Percentiles rank a stretch among this genome's conserved stretches.
These are phyloP conservation scores for Lytechinus variegatus DNA, from an alignment of 35 echinoderm and acorn worm genomes.

Conservation along the genomic window DNA sequence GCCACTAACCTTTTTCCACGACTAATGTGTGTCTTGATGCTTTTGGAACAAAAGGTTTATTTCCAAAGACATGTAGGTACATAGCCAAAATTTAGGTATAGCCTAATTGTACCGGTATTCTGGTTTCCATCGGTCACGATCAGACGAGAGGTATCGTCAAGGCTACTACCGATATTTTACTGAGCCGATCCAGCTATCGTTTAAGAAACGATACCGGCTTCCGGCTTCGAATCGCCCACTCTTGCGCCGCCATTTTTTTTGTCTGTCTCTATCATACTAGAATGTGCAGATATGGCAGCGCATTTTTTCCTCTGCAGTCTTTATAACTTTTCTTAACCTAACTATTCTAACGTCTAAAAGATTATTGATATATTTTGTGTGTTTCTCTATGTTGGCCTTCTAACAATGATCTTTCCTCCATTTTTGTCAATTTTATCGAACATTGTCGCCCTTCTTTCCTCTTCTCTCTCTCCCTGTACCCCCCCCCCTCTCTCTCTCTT, in stretches of 20 bases:
- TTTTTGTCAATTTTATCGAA: background rate
- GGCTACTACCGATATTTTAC: background rate
- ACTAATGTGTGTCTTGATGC: background rate
- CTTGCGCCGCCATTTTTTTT: background rate
- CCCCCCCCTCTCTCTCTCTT: no score
- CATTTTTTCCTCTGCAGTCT: background rate
- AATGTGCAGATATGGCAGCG: background rate
- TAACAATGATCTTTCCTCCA: no score
- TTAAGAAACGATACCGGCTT: background rate
- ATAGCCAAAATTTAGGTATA: no score
- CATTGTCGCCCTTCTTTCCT: no score
- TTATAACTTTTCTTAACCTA: background rate
- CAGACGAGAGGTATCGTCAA: background rate
- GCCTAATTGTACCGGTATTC: background rate
- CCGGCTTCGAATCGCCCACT: background rate
- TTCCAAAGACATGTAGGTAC: background rate
- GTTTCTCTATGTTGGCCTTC: no score
- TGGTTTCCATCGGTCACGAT: background rate
- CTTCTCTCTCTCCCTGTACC: no score
- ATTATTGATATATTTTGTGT: no score
- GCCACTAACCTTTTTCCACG: background rate
- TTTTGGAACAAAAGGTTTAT: background rate
- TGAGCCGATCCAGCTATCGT: background rate
- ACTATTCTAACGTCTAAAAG: background rate
- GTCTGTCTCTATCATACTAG: background rate